Percentiles rank a stretch among this genome's conserved stretches.
phyloP scores from a whole-genome alignment of 92 coral and sea anemone species.

The Palythoa caribaeorum region DNA sequence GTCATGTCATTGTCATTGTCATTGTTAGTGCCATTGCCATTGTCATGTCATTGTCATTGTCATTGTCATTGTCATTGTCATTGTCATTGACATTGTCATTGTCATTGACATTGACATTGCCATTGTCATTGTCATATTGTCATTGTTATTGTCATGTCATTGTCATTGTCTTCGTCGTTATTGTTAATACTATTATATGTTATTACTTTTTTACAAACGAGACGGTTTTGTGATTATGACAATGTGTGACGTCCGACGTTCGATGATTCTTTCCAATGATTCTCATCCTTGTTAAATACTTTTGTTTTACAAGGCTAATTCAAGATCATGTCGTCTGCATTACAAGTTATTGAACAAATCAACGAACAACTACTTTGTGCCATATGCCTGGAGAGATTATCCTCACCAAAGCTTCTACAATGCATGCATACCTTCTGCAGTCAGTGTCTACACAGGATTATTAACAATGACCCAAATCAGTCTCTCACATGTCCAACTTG shows the following conservation, averaged over 20 bases:
- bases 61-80: too few relatives aligned
- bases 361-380: conserved; percentile 95
- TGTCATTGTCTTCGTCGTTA: too few relatives aligned
- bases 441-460: conserved; percentile 86
- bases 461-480: conserved; percentile 80
- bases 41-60: too few relatives aligned
- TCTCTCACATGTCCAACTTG: conserved; percentile 69
- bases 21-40: too few relatives aligned
- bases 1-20: too few relatives aligned
- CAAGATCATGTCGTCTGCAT: conserved; percentile 78
- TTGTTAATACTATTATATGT: too few relatives aligned
- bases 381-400: conserved; percentile 88
- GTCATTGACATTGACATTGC: too few relatives aligned
- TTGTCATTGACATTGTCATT: too few relatives aligned
- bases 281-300: background rate
- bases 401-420: conserved; percentile 79
- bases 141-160: too few relatives aligned
- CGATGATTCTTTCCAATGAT: background rate
- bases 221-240: background rate
- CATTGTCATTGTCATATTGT: too few relatives aligned
- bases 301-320: background rate
- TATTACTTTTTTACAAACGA: too few relatives aligned
- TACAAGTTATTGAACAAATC: conserved; percentile 92
- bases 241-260: background rate
- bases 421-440: conserved; percentile 97